Evolutionary conservation across 2,113 vertebrate species (phyloP), one percentile per base, ranked within the genome.

Genomic region (Sisor rabdophorus): DNA sequence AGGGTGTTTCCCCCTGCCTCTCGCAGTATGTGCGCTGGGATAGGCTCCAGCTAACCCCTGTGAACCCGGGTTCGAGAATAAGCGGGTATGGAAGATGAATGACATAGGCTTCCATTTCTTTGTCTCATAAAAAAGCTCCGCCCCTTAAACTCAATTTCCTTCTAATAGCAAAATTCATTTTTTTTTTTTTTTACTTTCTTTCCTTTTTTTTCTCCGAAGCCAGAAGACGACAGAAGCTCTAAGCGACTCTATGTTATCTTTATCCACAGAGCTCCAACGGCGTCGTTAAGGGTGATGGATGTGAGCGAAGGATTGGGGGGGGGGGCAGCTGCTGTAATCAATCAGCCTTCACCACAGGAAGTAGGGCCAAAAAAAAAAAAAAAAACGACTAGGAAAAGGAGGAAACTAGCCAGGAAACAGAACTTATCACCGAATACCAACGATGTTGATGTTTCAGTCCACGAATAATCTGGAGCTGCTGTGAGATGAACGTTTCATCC

Each of bases 391-490:
- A n/a, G n/a, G n/a, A n/a, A n/a, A 11, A 65, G 26, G 52, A 64
- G 52, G 55, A 64, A 65, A 26, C 69, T 13, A 19, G 32, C 17
- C 63, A 73, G 63, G 74, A 81, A 77, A 30, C 44, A 52, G 44
- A 36, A 47, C 53, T 77, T 67, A 36, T 68, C 53, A 22, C 24
- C 44, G 54, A 54, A n/a, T 59, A 71, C 10, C 15, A 72, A 58
- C 64, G 32, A 78, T 58, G 54, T 26, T 63, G 50, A 61, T 50
- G 20, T 48, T 28, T 50, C 12, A 17, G 19, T 48, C 61, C 44
- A 77, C 74, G 10, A 56, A 71, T 22, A 32, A 30, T 30, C 40
- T 68, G 22, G 13, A 20, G 19, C 22, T 63, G 4, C 17, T 53
- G 22, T 30, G 44, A 20, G 40, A 44, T 9, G 4, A 44, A 44